phyloP scores from a whole-genome alignment of 1,140 invertebrate genomes.

The Monomorium pharaonis region DNA sequence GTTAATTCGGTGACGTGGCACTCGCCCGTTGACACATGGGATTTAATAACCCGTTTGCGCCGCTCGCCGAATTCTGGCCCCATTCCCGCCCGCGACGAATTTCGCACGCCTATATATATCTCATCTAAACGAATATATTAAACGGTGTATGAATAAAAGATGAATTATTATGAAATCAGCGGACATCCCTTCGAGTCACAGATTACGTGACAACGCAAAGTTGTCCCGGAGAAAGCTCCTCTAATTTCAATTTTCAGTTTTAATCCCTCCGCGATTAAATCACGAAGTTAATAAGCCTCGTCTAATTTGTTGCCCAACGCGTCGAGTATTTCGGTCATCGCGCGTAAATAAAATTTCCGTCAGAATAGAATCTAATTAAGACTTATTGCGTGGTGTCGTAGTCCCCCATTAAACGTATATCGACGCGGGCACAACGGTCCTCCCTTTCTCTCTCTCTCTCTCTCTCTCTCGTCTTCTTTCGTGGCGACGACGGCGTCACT shows the following conservation, averaged over 20 bases:
- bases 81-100: not conserved
- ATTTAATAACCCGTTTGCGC: constrained; percentile 14
- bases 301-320: not conserved
- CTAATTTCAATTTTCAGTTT: constrained; percentile 5
- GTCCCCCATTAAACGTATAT: not conserved
- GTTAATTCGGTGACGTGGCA: constrained; percentile 19
- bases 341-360: constrained; percentile 8
- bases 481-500: not conserved
- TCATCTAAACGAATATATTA: not conserved
- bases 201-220: not conserved
- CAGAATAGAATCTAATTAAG: not conserved
- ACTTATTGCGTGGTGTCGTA: not conserved
- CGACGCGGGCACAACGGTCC: too few species aligned
- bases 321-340: not conserved
- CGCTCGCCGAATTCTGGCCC: not conserved
- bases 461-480: too few species aligned
- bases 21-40: constrained; percentile 6
- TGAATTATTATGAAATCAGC: not conserved
- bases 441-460: too few species aligned
- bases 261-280: not conserved
- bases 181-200: not conserved
- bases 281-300: not conserved
- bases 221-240: not conserved
- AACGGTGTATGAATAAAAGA: constrained; percentile 1
- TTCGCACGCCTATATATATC: too few species aligned